A percentile compares a stretch with the other conserved stretches of the same genome.
Evolutionary conservation across 2,888 invertebrate genomes (phyloP).

Genomic region (Eudasyphora cyanicolor): DNA sequence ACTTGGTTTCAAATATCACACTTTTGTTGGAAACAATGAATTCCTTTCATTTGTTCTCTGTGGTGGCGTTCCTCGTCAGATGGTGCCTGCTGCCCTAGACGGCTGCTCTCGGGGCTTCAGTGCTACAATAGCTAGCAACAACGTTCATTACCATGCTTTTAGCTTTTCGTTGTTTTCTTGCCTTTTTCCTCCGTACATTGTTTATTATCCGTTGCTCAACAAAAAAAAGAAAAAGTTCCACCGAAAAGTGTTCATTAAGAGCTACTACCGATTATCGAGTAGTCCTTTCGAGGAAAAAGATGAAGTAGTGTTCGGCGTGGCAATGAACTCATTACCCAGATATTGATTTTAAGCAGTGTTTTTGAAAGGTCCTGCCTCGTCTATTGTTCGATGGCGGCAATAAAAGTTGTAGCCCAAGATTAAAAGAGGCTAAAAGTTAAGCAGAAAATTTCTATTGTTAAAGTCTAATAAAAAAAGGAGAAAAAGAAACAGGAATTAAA

Average conservation of each 20-base stretch:
- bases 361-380: neutral
- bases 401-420: too few species aligned
- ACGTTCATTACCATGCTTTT: neutral
- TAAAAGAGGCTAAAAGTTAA: too few species aligned
- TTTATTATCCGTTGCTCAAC: neutral
- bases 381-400: too few species aligned
- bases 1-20: neutral
- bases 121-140: too few species aligned
- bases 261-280: neutral
- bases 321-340: conserved; percentile 13
- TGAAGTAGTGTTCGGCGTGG: neutral
- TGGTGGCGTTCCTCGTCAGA: neutral
- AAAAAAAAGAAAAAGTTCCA: neutral
- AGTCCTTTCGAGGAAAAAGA: neutral
- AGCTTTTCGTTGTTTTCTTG: neutral
- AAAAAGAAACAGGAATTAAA: too few species aligned
- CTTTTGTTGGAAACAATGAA: conserved; percentile 5
- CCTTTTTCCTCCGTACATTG: neutral
- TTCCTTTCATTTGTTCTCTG: neutral
- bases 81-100: neutral
- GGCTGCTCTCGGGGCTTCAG: neutral
- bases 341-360: neutral
- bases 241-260: neutral
- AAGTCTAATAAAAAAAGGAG: too few species aligned
- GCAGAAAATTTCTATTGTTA: too few species aligned